phyloP scores from a whole-genome alignment of 2,888 invertebrate species.

The Seira sanloemensis region DNA sequence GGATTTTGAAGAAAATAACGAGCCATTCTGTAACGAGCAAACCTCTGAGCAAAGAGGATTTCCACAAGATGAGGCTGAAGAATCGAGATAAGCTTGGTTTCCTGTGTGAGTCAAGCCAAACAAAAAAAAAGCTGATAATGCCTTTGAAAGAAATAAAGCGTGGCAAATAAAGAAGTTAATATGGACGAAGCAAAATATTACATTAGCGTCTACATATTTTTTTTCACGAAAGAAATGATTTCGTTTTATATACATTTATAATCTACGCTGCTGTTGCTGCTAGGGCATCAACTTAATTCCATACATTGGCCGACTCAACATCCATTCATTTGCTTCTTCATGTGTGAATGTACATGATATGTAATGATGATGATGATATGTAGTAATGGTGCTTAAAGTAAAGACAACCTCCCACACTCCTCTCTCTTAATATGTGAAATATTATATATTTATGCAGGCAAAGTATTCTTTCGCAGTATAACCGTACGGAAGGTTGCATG shows the following conservation, averaged over 20 bases:
- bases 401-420: neutral
- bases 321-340: conserved; percentile 33
- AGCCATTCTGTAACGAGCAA: neutral
- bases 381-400: neutral
- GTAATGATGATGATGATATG: neutral
- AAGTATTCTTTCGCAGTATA: too few relatives aligned
- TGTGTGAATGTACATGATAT: conserved; percentile 22
- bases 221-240: too few relatives aligned
- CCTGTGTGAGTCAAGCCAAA: conserved; percentile 49
- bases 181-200: neutral
- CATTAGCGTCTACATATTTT: neutral
- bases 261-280: neutral
- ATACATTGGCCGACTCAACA: neutral
- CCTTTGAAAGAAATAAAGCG: neutral
- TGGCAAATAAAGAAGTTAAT: neutral
- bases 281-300: neutral
- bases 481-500: too few relatives aligned
- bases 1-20: neutral
- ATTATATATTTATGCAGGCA: too few relatives aligned
- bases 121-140: conserved; percentile 1
- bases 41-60: conserved; percentile 3
- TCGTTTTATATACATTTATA: neutral
- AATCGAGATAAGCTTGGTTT: conserved; percentile 49
- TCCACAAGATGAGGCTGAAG: conserved; percentile 45
- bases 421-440: too few relatives aligned